phyloP scores from a whole-genome alignment of 2,113 vertebrate species.

The Sinosuthora webbiana region DNA sequence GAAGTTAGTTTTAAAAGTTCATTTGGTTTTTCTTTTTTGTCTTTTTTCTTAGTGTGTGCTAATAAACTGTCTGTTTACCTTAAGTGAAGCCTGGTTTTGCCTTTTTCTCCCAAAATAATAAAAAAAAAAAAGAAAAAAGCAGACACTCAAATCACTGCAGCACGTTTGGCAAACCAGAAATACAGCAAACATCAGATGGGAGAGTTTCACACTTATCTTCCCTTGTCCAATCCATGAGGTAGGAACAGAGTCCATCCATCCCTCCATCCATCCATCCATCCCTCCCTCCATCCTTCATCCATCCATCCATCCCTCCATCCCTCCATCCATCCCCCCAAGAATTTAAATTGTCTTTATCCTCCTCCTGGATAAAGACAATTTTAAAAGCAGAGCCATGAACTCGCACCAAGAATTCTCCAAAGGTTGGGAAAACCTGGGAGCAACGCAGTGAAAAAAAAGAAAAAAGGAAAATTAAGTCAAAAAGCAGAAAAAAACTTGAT shows the following conservation, averaged over 20 bases:
- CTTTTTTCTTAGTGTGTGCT: no score
- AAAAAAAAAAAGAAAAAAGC: no score
- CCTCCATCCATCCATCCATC: no score
- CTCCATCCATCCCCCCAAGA: neutral
- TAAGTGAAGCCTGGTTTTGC: no score
- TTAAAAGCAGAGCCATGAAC: neutral
- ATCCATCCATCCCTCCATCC: no score
- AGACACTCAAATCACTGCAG: no score
- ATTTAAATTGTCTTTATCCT: neutral
- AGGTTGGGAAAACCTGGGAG: neutral
- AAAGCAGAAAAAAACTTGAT: neutral
- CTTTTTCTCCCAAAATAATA: no score
- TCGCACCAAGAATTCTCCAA: neutral
- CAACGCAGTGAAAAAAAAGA: neutral
- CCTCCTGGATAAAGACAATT: neutral
- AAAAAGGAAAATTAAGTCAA: neutral
- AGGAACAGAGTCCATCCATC: neutral
- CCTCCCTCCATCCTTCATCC: no score
- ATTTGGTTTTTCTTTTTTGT: no score
- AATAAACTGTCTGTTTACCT: no score
- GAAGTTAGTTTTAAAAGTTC: no score
- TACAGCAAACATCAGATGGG: neutral
- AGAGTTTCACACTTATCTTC: neutral
- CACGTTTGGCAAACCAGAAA: no score
- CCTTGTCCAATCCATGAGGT: neutral